phyloP scores from a whole-genome alignment of 2,113 vertebrate species.

The Acanthisitta chloris region DNA sequence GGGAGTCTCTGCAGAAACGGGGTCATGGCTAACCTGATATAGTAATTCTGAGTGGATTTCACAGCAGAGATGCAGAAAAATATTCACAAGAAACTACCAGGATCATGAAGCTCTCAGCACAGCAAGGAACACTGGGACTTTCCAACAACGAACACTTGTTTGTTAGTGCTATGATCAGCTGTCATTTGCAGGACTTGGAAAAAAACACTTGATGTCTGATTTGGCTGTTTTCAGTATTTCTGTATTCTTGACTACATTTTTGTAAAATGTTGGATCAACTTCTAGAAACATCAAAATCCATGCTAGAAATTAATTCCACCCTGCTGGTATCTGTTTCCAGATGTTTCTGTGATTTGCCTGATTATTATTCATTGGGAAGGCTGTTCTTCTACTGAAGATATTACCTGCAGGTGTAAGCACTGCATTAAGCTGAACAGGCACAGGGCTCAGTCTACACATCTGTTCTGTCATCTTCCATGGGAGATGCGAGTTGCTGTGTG shows the following conservation, averaged over 20 bases:
- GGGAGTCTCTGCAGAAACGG: neutral
- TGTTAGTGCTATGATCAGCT: neutral
- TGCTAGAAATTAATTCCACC: neutral
- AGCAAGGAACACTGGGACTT: accelerated
- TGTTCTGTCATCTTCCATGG: neutral
- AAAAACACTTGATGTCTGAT: neutral
- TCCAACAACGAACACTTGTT: neutral
- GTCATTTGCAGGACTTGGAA: neutral
- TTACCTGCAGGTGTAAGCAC: neutral
- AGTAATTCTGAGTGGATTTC: neutral
- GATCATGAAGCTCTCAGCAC: neutral
- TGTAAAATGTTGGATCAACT: neutral
- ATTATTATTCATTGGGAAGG: neutral
- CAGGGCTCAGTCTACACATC: accelerated
- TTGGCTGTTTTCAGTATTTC: neutral
- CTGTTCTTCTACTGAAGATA: neutral
- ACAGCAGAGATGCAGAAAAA: neutral
- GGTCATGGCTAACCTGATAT: neutral
- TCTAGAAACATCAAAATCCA: neutral
- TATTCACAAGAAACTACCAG: neutral
- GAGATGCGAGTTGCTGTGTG: neutral
- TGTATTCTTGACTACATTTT: neutral
- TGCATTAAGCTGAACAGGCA: neutral
- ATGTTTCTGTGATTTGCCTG: neutral
- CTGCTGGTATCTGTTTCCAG: neutral